phyloP scores from a whole-genome alignment of 1,140 invertebrate genomes.

The Ladona fulva region DNA sequence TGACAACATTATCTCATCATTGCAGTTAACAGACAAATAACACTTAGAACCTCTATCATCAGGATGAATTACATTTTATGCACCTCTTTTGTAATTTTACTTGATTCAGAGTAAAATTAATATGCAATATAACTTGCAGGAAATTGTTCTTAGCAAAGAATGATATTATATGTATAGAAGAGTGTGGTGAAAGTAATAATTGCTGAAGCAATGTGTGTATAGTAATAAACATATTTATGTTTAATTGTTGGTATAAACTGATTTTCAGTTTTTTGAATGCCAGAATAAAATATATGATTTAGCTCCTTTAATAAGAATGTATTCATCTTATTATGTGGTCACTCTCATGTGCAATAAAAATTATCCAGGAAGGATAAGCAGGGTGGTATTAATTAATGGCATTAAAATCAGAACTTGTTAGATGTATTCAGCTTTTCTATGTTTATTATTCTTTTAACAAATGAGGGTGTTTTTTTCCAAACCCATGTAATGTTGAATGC shows the following conservation, averaged over 20 bases:
- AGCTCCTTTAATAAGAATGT: background rate
- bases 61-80: background rate
- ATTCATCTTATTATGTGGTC: background rate
- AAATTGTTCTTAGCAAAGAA: background rate
- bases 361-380: background rate
- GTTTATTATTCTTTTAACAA: too few relatives aligned
- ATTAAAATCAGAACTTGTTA: background rate
- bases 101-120: background rate
- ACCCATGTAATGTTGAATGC: too few relatives aligned
- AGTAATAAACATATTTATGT: background rate
- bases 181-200: background rate
- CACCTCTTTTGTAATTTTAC: background rate
- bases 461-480: too few relatives aligned
- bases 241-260: background rate
- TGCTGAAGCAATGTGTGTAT: background rate
- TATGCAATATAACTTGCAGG: background rate
- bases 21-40: background rate
- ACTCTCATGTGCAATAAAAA: background rate
- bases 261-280: background rate
- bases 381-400: background rate
- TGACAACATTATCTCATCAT: background rate
- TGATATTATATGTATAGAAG: slow-evolving; percentile 7
- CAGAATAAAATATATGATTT: background rate
- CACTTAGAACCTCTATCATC: background rate
- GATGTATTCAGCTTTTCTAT: background rate